Evolutionary conservation across 2,113 vertebrate species (phyloP).

Genomic region (Neotragus moschatus): DNA sequence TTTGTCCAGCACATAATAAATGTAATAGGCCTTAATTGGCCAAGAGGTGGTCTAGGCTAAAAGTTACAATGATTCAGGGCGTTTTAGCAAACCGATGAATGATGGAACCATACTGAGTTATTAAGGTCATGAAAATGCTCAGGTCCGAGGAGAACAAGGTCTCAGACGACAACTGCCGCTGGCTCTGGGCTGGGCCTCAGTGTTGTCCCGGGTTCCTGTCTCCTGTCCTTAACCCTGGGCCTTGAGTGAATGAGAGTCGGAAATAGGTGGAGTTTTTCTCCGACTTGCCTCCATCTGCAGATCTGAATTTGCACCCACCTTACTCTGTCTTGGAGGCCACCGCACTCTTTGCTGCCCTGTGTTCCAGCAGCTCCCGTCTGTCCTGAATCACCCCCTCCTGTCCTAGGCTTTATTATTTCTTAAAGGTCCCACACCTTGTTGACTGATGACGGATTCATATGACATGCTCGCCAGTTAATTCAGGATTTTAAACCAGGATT

Average conservation of each 20-base stretch:
- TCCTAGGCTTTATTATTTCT: background rate
- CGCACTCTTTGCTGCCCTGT: background rate
- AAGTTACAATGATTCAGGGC: background rate
- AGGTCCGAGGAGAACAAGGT: background rate
- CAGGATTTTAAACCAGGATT: background rate
- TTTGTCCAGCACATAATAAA: background rate
- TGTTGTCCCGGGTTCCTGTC: background rate
- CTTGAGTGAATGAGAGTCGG: background rate
- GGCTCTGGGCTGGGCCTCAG: background rate
- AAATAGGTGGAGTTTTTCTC: background rate
- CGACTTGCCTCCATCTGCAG: background rate
- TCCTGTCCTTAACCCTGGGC: background rate
- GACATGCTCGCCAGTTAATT: fast-evolving
- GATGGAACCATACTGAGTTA: background rate
- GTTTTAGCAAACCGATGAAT: background rate
- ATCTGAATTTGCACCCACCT: background rate
- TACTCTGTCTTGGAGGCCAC: background rate
- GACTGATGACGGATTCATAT: background rate
- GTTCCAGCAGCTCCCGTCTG: background rate
- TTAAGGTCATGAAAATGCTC: background rate
- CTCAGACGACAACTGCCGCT: background rate
- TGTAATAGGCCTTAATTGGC: background rate
- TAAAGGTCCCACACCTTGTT: background rate
- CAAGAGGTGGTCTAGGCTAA: background rate
- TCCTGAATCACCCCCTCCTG: background rate